Base-by-base conservation (phyloP, 2,113 vertebrate species). In the Crotalus horridus region DNA sequence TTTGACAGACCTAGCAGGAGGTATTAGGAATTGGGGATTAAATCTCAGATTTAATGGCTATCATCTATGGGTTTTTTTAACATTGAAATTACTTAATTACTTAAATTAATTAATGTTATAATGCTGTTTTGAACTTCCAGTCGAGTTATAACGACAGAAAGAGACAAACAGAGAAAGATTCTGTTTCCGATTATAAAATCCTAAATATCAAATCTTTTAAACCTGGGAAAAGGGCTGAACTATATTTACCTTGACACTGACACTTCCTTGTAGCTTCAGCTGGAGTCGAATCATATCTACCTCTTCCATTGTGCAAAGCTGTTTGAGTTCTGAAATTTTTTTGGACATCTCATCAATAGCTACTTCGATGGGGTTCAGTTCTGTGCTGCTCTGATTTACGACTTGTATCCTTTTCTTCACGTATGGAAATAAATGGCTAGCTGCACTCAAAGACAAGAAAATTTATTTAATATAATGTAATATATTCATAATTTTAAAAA, bases 271-370 rank as follows among this genome's bases (percentile, higher is more conserved):
- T 29, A 99, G 98, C 92, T 99, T 99, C 56, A 99, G 98, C 97
- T 99, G 99, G 33, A 99, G 98, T 54, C 99, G 97, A 96, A 99
- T 99, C 99, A 99, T 99, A 97, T 99, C 99, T 96, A 99, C 99
- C 33, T 99, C 99, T 33, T 98, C 98, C 98, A 99, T 98, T 3
- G 96, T 98, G 97, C 99, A 99, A 85, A 99, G 98, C 96, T 99
- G 99, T 90, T 98, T 99, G 93, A 99, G 99, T 96, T 99, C 99
- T 0, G 98, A 99, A 89, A 99, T 99, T 89, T 99, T 99, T 61
- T 98, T 98, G 74, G 99, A 99, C 99, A 99, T 99, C 97, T 99
- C 99, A 61, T 99, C 99, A n/a, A 99, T 99, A 0, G 99, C 99
- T n/a, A 99, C 99, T 95, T 99, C 99, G 0, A 99, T 99, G 0